Evolutionary conservation across 2,797 vertebrate species (phyloP), one percentile per base, ranked within the genome.

Genomic region (Tragopan temminckii): DNA sequence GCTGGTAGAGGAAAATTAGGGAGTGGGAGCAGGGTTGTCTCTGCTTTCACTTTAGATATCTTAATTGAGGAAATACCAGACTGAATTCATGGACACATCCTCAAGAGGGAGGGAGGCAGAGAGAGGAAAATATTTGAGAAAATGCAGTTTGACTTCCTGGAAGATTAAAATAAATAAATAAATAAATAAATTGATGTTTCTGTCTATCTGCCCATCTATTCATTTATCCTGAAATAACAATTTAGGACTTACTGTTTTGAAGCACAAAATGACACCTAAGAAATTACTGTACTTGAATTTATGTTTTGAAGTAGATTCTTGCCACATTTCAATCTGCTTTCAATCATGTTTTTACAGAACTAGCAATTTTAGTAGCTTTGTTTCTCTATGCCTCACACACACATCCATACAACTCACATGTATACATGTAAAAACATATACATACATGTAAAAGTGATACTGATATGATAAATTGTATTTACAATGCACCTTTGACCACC

Each of bases 61-160:
- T 80, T 80, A 89, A 88, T 76, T 94, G 90, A 94, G 94, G 96
- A 97, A 96, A 92, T 88, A 78, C 68, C 83, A 91, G 66, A 90
- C 83, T 79, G 62, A 76, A 67, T 85, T 90, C 80, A 89, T 82
- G 93, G 90, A 91, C 90, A 89, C 14, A 33, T 61, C 80, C 77
- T 93, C 81, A 74, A 87, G 69, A 93, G 72, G 79, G 21, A 87
- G 90, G 38, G 64, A 29, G 2, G 50, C 71, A 71, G 31, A 45
- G 68, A 89, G 12, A 77, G 87, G 85, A 82, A 95, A 85, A 79
- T 72, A 76, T 70, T 89, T 87, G 75, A 88, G 69, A 90, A 94
- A 89, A 63, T 43, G 45, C 66, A 86, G 68, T 87, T 57, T 86
- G 68, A 50, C 68, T 91, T 95, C 69, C 64, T 29, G 80, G 70